A percentile compares a stretch with the other conserved stretches of the same genome.
phyloP scores from a whole-genome alignment of 1,140 invertebrate species.

The Mesaphorura yosii region DNA sequence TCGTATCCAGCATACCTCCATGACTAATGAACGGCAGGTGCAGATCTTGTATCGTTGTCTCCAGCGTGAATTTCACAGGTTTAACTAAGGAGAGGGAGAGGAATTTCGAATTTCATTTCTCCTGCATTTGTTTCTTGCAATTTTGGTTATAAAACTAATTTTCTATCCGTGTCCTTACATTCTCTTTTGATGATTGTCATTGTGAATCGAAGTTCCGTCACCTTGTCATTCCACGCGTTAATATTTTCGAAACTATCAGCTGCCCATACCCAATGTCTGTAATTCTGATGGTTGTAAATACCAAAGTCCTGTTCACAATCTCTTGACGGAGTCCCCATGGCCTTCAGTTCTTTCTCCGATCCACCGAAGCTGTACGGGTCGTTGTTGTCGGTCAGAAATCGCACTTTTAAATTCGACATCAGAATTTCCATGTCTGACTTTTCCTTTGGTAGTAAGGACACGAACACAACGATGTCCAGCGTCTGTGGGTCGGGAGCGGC shows the following conservation, averaged over 20 bases:
- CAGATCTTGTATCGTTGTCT: background rate
- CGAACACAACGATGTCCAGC: constrained; percentile 5
- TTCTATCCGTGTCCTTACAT: constrained; percentile 2
- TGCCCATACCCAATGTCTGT: constrained; percentile 7
- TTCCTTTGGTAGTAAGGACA: constrained; percentile 2
- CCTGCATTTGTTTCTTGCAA: background rate
- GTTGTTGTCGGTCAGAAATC: background rate
- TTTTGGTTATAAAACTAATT: too few species aligned
- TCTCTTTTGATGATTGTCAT: constrained; percentile 4
- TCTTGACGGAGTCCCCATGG: background rate
- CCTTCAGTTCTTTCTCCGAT: constrained; percentile 2
- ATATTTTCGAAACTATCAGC: constrained; percentile 3
- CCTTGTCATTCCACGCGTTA: constrained; percentile 1
- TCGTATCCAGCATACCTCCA: constrained; percentile 1
- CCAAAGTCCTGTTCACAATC: constrained; percentile 12
- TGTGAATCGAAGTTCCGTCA: constrained; percentile 3
- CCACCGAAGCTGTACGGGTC: background rate
- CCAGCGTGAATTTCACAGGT: background rate
- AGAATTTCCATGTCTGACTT: background rate
- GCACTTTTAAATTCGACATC: background rate
- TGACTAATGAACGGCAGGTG: background rate
- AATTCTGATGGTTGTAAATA: background rate
- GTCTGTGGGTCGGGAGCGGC: background rate
- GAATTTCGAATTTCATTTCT: too few species aligned
- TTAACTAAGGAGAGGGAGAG: background rate